Percentiles rank a stretch among this genome's conserved stretches.
Conservation (phyloP, 1,140 invertebrate genomes). For the Trypoxylus dichotomus region DNA sequence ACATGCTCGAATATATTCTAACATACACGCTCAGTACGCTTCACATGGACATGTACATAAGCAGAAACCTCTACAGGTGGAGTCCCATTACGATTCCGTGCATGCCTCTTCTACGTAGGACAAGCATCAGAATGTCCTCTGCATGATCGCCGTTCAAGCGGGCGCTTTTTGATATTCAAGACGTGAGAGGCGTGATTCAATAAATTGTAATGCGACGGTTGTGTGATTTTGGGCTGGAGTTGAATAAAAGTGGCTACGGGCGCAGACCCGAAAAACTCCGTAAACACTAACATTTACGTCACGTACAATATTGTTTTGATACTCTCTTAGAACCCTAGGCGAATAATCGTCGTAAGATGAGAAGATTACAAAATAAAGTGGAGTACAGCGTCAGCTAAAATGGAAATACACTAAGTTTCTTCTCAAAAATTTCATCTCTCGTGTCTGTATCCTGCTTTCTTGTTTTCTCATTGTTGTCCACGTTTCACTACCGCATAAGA, state of each 20-base stretch:
- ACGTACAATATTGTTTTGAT: too few species aligned
- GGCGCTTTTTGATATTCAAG: conserved; percentile 10
- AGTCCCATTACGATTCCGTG: neutral
- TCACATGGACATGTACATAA: neutral
- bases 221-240: neutral
- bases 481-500: too few species aligned
- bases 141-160: neutral
- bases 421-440: too few species aligned
- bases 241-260: neutral
- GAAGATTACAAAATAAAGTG: too few species aligned
- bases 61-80: neutral
- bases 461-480: too few species aligned
- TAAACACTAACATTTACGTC: too few species aligned
- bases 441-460: too few species aligned
- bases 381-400: too few species aligned
- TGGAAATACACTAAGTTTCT: too few species aligned
- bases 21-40: neutral
- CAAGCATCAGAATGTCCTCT: neutral
- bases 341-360: too few species aligned
- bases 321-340: too few species aligned
- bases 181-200: neutral
- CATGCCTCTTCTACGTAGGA: neutral
- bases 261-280: too few species aligned
- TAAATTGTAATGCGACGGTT: neutral
- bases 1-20: neutral